Conservation (phyloP, 2,797 vertebrate genomes). For the Alfaro cultratus region DNA sequence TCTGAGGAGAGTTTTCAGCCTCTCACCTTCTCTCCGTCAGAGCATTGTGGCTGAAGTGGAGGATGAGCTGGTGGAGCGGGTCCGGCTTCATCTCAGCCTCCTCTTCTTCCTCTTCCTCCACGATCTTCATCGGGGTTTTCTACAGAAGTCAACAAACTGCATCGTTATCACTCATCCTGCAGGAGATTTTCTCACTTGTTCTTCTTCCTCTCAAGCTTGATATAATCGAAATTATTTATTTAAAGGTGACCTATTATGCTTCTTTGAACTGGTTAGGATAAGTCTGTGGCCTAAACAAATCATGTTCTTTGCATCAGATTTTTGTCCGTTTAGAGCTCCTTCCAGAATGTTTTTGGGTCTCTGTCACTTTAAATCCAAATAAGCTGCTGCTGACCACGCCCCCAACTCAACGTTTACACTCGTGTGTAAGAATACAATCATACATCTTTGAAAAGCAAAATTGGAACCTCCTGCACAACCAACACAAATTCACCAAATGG, state of each 20-base stretch:
- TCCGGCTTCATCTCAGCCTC: constrained; percentile 88
- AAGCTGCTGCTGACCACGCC: no score
- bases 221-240: constrained; percentile 14
- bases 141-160: constrained; percentile 68
- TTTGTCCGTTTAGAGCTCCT: no score
- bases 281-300: no score
- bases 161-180: not conserved
- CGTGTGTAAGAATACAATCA: no score
- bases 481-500: no score
- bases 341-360: no score
- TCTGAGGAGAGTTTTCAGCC: not conserved
- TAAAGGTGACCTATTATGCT: not conserved
- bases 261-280: no score
- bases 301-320: no score
- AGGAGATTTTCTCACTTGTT: constrained; percentile 1
- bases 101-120: constrained; percentile 95
- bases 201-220: constrained; percentile 16
- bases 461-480: no score
- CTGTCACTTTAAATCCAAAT: not conserved
- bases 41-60: constrained; percentile 96
- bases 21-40: constrained; percentile 92
- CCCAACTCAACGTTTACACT: no score
- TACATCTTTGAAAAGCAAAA: no score
- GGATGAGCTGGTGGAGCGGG: constrained; percentile 97
- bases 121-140: constrained; percentile 89